phyloP scores from a whole-genome alignment of 37 sponge, comb jelly and placozoan genomes.

The Geodia barretti region DNA sequence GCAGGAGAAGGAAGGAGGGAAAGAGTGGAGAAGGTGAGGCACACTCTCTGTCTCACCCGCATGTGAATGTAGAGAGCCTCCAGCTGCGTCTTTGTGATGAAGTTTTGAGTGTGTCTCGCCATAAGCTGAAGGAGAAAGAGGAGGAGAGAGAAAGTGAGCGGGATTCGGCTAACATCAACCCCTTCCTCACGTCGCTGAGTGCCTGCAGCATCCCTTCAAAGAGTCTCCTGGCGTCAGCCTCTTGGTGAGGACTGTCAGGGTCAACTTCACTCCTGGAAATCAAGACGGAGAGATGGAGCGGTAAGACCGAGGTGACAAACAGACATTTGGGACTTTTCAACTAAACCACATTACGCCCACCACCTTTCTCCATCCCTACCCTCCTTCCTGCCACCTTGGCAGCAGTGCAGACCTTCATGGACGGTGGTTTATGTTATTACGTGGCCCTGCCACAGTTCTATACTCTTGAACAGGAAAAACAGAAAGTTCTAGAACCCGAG shows the following conservation, averaged over 20 bases:
- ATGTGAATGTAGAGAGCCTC: constrained; percentile 75
- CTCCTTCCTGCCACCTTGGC: too few species aligned
- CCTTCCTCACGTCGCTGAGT: constrained; percentile 55
- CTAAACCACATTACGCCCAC: too few species aligned
- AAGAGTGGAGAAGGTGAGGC: not conserved
- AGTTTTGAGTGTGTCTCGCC: constrained; percentile 38
- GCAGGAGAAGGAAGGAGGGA: not conserved
- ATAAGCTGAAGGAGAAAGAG: constrained; percentile 24
- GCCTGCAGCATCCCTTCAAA: constrained; percentile 77
- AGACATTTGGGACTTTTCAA: too few species aligned
- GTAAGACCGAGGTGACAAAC: too few species aligned
- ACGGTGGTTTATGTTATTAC: too few species aligned
- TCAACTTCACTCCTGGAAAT: constrained; percentile 72
- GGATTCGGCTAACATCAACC: not conserved
- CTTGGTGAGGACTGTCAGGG: constrained; percentile 52
- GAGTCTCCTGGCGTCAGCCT: constrained; percentile 41
- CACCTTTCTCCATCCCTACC: not conserved
- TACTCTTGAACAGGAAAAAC: too few species aligned
- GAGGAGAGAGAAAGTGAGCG: not conserved
- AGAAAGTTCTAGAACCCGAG: too few species aligned
- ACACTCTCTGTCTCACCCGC: constrained; percentile 24
- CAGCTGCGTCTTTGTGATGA: constrained; percentile 72
- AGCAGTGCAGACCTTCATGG: too few species aligned
- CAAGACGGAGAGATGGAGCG: too few species aligned
- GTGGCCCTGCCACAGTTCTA: too few species aligned